Conservation (phyloP, 2,113 vertebrate genomes). For the Bagarius yarrelli region DNA sequence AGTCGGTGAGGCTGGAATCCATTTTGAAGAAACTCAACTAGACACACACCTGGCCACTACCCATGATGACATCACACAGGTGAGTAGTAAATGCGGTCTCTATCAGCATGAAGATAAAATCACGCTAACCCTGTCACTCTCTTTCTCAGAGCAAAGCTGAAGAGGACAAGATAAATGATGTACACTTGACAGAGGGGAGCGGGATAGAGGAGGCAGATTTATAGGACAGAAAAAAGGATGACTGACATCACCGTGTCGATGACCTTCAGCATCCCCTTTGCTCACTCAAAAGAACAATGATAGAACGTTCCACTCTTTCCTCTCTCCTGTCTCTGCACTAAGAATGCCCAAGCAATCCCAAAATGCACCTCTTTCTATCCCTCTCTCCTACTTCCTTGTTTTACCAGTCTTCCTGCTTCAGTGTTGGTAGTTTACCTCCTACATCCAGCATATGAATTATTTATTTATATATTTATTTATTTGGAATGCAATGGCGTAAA, state of each 20-base stretch:
- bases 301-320: constrained; percentile 28
- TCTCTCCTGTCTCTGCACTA: constrained; percentile 46
- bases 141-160: constrained; percentile 77
- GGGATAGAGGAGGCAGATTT: constrained; percentile 73
- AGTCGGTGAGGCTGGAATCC: constrained; percentile 68
- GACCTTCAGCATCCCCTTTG: constrained; percentile 83
- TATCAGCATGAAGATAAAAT: background rate
- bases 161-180: constrained; percentile 78
- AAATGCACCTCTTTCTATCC: constrained; percentile 61
- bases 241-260: constrained; percentile 72
- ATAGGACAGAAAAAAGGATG: constrained; percentile 61
- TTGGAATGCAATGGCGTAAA: constrained; percentile 28
- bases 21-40: constrained; percentile 70
- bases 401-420: constrained; percentile 67
- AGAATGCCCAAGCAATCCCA: constrained; percentile 70
- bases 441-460: constrained; percentile 48
- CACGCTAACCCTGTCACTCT: background rate
- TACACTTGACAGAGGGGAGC: constrained; percentile 80
- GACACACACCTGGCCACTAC: constrained; percentile 79
- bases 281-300: constrained; percentile 70
- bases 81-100: constrained; percentile 52
- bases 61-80: constrained; percentile 89
- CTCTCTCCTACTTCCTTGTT: constrained; percentile 39
- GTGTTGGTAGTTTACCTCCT: constrained; percentile 39
- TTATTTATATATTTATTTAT: constrained; percentile 54